phyloP scores from a whole-genome alignment of 2,797 vertebrate genomes.

The Sebastes diploproa region DNA sequence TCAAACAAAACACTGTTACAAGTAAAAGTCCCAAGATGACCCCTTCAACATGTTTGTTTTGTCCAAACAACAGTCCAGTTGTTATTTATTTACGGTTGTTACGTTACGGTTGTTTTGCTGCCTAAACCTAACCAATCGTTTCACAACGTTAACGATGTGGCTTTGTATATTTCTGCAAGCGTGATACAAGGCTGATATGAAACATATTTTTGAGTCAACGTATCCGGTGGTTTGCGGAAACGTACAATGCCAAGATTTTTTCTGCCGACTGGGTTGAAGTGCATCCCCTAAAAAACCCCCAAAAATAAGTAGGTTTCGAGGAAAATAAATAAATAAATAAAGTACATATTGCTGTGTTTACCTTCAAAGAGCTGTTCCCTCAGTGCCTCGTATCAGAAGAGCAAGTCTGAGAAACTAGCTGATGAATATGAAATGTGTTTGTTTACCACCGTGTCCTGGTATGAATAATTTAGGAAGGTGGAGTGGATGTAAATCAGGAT shows the following conservation, averaged over 20 bases:
- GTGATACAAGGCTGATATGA: no score
- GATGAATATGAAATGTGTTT: constrained; percentile 17
- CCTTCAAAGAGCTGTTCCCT: not conserved
- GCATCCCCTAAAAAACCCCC: not conserved
- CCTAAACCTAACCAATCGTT: no score
- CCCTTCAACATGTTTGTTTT: no score
- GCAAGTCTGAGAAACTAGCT: not conserved
- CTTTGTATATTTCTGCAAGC: no score
- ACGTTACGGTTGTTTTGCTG: accelerated
- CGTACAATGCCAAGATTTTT: not conserved
- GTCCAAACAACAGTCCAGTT: no score
- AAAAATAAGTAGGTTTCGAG: not conserved
- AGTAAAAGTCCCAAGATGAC: no score
- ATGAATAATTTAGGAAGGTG: constrained; percentile 10
- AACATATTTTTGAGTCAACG: no score
- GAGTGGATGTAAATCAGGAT: constrained; percentile 8
- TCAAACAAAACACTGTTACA: accelerated
- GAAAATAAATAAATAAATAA: not conserved
- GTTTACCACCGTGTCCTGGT: constrained; percentile 8
- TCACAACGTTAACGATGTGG: no score
- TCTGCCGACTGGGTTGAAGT: not conserved
- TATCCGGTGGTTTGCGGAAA: no score
- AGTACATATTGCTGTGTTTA: not conserved
- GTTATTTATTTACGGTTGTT: no score
- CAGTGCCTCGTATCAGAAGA: not conserved